Percentiles rank a stretch among this genome's conserved stretches.
Evolutionary conservation across 1,140 invertebrate species (phyloP).

Genomic region (Diabrotica undecimpunctata): DNA sequence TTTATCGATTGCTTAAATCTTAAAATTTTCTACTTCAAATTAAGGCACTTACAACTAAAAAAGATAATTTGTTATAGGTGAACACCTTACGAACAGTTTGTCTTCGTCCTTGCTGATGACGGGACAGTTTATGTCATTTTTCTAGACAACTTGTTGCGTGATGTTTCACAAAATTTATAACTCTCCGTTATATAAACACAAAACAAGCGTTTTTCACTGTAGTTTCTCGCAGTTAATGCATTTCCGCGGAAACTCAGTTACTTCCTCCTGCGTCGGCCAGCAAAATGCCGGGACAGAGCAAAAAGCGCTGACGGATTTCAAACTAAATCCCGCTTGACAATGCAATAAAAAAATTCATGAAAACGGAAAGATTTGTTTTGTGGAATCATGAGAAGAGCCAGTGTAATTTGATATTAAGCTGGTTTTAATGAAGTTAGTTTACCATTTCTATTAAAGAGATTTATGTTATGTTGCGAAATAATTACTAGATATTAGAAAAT

Average conservation of each 20-base stretch:
- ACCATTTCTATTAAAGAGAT: too few relatives aligned
- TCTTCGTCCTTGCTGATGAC: background rate
- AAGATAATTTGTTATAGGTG: too few relatives aligned
- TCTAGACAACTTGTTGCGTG: slow-evolving; percentile 1
- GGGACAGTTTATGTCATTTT: background rate
- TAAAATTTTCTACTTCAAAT: too few relatives aligned
- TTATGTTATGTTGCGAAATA: too few relatives aligned
- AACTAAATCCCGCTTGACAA: background rate
- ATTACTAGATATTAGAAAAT: too few relatives aligned
- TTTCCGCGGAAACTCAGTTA: background rate
- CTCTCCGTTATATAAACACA: background rate
- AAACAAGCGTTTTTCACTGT: background rate
- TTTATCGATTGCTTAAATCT: too few relatives aligned
- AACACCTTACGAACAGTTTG: background rate
- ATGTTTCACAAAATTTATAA: background rate
- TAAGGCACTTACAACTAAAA: too few relatives aligned
- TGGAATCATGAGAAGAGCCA: background rate
- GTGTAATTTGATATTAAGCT: background rate
- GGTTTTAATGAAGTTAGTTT: too few relatives aligned
- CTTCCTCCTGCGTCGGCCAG: background rate
- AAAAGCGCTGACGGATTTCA: slow-evolving; percentile 2
- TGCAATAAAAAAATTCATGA: background rate
- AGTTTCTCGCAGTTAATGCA: background rate
- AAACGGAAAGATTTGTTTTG: background rate
- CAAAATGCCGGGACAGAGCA: background rate